Evolutionary conservation across 2,888 invertebrate genomes (phyloP).

Genomic region (Penaeus monodon): DNA sequence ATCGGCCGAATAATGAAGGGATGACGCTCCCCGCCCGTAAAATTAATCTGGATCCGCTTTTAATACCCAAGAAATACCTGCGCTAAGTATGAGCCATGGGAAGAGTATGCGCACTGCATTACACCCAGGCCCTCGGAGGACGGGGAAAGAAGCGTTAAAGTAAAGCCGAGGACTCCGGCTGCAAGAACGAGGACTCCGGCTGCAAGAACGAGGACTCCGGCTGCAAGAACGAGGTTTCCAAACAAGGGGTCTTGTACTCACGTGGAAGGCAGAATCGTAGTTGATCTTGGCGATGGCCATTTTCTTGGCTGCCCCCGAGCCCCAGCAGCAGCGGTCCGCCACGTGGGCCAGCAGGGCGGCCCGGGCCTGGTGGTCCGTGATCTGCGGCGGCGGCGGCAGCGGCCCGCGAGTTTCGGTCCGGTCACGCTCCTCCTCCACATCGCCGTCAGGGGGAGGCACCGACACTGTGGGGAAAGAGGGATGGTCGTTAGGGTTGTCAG

Average conservation of each 20-base stretch:
- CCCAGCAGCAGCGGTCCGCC: conserved; percentile 73
- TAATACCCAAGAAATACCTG: too few relatives aligned
- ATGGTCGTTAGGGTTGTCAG: neutral
- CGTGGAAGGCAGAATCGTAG: conserved; percentile 73
- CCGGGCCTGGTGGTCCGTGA: conserved; percentile 70
- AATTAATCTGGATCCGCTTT: too few relatives aligned
- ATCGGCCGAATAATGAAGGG: too few relatives aligned
- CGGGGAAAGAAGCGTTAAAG: too few relatives aligned
- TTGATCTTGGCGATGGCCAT: conserved; percentile 72
- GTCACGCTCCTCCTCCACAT: conserved; percentile 66
- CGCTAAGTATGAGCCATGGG: too few relatives aligned
- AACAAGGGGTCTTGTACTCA: conserved; percentile 67
- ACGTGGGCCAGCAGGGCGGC: conserved; percentile 71
- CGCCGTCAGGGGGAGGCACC: conserved; percentile 67
- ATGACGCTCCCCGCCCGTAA: too few relatives aligned
- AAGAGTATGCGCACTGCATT: too few relatives aligned
- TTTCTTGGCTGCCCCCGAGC: conserved; percentile 71
- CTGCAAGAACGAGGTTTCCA: too few relatives aligned
- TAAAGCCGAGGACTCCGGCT: too few relatives aligned
- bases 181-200: too few relatives aligned
- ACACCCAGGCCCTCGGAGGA: too few relatives aligned
- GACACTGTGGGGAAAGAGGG: conserved; percentile 60
- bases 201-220: too few relatives aligned
- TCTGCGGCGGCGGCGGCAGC: conserved; percentile 57
- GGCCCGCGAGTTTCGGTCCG: conserved; percentile 62